These are phyloP conservation scores for Notolabrus celidotus DNA, from an alignment of 2,797 vertebrate genomes.

Conservation along the genomic window DNA sequence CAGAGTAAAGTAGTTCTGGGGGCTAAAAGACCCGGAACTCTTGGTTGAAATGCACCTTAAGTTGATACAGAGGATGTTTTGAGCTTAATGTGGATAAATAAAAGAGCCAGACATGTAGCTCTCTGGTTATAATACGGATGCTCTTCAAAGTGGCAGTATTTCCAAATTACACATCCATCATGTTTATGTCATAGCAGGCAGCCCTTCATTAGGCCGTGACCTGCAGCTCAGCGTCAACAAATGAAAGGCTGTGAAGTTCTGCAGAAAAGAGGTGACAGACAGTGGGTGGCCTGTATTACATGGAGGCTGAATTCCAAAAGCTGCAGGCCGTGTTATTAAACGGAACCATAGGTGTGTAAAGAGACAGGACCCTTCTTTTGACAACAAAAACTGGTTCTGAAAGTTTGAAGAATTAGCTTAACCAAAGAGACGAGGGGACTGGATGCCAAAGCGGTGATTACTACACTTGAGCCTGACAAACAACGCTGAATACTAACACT, in stretches of 20 bases:
- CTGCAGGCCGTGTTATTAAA: conserved; percentile 16
- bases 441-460: background rate
- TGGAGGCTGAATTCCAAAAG: conserved; percentile 7
- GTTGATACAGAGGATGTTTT: too few species aligned
- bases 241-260: conserved; percentile 5
- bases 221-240: background rate
- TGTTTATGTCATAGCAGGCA: background rate
- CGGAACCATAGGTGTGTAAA: background rate
- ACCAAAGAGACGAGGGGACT: background rate
- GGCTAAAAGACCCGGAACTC: too few species aligned
- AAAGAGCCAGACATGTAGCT: too few species aligned
- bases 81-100: too few species aligned
- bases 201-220: background rate
- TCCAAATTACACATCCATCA: background rate
- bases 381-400: conserved; percentile 40
- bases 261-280: conserved; percentile 7
- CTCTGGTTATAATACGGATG: background rate
- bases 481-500: background rate
- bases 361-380: conserved; percentile 15
- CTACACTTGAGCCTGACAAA: background rate
- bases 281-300: background rate
- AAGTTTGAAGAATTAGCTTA: conserved; percentile 23
- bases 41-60: too few species aligned
- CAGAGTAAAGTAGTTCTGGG: too few species aligned
- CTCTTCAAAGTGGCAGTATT: background rate